Percentiles rank a stretch among this genome's conserved stretches.
phyloP scores from a whole-genome alignment of 1,140 invertebrate genomes.

The Drosophila funebris region DNA sequence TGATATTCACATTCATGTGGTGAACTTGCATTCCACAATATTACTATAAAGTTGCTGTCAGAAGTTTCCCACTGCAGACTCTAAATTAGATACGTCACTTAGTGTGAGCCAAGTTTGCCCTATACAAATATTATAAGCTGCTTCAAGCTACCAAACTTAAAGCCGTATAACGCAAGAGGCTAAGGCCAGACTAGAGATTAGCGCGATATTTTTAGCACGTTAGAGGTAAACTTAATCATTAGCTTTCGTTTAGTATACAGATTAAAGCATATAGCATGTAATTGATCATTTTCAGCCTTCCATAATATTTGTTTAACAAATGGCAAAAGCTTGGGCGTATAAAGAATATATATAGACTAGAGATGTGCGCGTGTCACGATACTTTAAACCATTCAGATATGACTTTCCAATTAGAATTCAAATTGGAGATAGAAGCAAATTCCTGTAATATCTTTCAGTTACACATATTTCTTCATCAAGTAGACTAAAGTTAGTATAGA shows the following conservation, averaged over 20 bases:
- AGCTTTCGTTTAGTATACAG: too few species aligned
- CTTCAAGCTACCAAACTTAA: conserved; percentile 27
- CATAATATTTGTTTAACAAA: too few species aligned
- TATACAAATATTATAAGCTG: conserved; percentile 16
- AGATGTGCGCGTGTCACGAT: neutral
- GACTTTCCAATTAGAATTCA: too few species aligned
- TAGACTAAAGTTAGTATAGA: neutral
- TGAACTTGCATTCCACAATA: neutral
- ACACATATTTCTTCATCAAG: too few species aligned
- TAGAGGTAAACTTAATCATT: too few species aligned
- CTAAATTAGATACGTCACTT: conserved; percentile 9
- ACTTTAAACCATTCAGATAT: neutral
- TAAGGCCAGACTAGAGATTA: conserved; percentile 6
- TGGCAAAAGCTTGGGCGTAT: too few species aligned
- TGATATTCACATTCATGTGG: conserved; percentile 4
- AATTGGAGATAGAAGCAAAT: too few species aligned
- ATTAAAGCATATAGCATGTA: too few species aligned
- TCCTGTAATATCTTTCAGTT: too few species aligned
- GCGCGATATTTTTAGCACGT: too few species aligned
- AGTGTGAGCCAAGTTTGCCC: conserved; percentile 20
- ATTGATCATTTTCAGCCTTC: too few species aligned
- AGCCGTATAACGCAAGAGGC: conserved; percentile 13
- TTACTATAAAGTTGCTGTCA: conserved; percentile 18
- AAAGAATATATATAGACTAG: neutral
- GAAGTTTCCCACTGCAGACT: conserved; percentile 30